Percentiles rank a stretch among this genome's conserved stretches.
Evolutionary conservation across 1,140 invertebrate species (phyloP).

Genomic region (Polyergus mexicanus): DNA sequence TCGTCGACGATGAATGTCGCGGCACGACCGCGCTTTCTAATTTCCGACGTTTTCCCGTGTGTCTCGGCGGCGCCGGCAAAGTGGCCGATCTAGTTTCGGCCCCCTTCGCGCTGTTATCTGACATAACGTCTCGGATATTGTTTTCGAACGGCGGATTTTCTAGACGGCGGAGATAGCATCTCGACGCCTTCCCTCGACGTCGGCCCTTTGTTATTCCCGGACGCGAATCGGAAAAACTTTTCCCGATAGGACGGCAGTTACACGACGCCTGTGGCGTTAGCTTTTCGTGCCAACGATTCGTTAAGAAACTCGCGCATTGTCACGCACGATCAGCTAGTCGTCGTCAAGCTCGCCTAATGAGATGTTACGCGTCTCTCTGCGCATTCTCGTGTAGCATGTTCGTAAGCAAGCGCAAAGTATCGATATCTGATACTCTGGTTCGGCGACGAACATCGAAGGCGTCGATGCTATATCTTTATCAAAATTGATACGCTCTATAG

Average conservation of each 20-base stretch:
- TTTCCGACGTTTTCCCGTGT: slow-evolving; percentile 28
- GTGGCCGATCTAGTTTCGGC: slow-evolving; percentile 57
- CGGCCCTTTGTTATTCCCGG: slow-evolving; percentile 10
- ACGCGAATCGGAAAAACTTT: slow-evolving; percentile 41
- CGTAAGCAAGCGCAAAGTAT: not conserved
- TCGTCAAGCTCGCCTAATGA: slow-evolving; percentile 16
- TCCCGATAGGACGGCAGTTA: not conserved
- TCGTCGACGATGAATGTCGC: slow-evolving; percentile 16
- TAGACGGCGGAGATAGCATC: slow-evolving; percentile 38
- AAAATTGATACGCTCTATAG: not conserved
- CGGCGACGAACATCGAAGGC: not conserved
- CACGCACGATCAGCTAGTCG: not conserved
- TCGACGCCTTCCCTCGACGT: slow-evolving; percentile 21
- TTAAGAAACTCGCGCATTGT: slow-evolving; percentile 11
- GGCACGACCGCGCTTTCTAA: slow-evolving; percentile 30
- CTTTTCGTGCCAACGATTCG: not conserved
- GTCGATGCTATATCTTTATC: not conserved
- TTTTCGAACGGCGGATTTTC: slow-evolving; percentile 40
- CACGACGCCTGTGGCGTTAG: not conserved
- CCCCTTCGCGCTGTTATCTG: not conserved
- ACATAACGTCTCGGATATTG: slow-evolving; percentile 50
- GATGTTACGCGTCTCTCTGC: not conserved
- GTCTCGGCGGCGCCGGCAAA: slow-evolving; percentile 61
- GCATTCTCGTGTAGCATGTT: not conserved
- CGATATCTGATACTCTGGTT: slow-evolving; percentile 9